phyloP scores from a whole-genome alignment of 30 jellyfish, hydroid and myxozoan species.

The Mastigias papua region DNA sequence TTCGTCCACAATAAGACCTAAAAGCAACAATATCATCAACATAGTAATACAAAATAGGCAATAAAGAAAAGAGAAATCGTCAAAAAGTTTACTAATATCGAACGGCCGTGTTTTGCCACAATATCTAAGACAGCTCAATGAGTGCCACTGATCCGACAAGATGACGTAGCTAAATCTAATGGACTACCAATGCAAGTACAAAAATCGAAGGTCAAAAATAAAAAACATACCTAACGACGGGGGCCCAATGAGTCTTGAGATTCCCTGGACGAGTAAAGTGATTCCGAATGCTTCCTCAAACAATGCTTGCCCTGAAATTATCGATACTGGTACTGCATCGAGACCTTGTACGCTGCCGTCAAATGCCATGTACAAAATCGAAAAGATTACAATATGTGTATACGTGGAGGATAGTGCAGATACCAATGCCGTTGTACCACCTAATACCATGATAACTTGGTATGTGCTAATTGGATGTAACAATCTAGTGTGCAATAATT shows the following conservation, averaged over 20 bases:
- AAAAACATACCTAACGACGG: slow-evolving; percentile 21
- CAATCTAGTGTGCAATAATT: not conserved
- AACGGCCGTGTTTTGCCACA: too few relatives aligned
- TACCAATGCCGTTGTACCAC: slow-evolving; percentile 19
- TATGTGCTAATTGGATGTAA: slow-evolving; percentile 14
- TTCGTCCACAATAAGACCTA: slow-evolving; percentile 30
- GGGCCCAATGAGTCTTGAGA: slow-evolving; percentile 33
- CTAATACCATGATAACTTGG: slow-evolving; percentile 31
- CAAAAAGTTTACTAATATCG: too few relatives aligned
- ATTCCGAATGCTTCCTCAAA: slow-evolving; percentile 40
- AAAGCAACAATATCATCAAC: too few relatives aligned
- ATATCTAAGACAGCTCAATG: too few relatives aligned
- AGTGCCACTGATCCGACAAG: too few relatives aligned
- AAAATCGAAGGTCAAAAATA: too few relatives aligned
- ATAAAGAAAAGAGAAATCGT: too few relatives aligned
- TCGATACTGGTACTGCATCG: slow-evolving; percentile 29
- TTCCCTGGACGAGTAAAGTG: slow-evolving; percentile 12
- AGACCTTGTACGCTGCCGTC: slow-evolving; percentile 42
- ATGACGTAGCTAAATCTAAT: too few relatives aligned
- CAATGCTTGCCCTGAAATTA: not conserved
- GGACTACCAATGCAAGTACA: too few relatives aligned
- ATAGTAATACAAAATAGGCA: too few relatives aligned
- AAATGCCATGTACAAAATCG: slow-evolving; percentile 26
- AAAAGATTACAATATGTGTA: slow-evolving; percentile 9
- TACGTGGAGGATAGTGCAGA: slow-evolving; percentile 26